Evolutionary conservation across 2,797 vertebrate species (phyloP).

Genomic region (Pampus argenteus): DNA sequence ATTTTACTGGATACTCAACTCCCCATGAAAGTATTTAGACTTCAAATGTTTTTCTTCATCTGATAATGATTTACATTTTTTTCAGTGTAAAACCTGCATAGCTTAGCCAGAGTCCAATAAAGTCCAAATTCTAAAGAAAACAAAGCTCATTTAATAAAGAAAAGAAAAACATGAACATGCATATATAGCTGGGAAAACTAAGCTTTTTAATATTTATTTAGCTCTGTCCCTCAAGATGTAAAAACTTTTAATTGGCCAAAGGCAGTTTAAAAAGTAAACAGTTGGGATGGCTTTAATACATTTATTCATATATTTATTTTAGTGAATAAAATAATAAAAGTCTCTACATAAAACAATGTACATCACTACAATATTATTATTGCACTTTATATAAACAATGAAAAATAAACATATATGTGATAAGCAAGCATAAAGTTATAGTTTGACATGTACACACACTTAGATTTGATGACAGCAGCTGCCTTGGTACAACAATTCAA

Average conservation of each 20-base stretch:
- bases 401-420: slow-evolving; percentile 56
- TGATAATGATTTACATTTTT: slow-evolving; percentile 14
- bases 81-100: not conserved
- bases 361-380: slow-evolving; percentile 57
- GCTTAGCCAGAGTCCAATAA: not conserved
- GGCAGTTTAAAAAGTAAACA: slow-evolving; percentile 10
- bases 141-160: not conserved
- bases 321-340: slow-evolving; percentile 79
- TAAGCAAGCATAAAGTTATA: slow-evolving; percentile 39
- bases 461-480: slow-evolving; percentile 75
- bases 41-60: slow-evolving; percentile 1
- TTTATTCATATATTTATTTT: slow-evolving; percentile 63
- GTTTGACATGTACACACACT: slow-evolving; percentile 59
- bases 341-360: slow-evolving; percentile 70
- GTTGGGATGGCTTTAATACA: not conserved
- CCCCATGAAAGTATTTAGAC: slow-evolving; percentile 3
- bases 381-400: slow-evolving; percentile 70
- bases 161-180: not conserved
- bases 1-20: not conserved
- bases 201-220: slow-evolving; percentile 11
- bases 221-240: slow-evolving; percentile 4
- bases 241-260: slow-evolving; percentile 18
- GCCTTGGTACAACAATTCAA: slow-evolving; percentile 72
- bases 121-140: not conserved
- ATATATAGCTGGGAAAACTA: not conserved